phyloP scores from a whole-genome alignment of 2,113 vertebrate species.

The Oxygymnocypris stewartii region DNA sequence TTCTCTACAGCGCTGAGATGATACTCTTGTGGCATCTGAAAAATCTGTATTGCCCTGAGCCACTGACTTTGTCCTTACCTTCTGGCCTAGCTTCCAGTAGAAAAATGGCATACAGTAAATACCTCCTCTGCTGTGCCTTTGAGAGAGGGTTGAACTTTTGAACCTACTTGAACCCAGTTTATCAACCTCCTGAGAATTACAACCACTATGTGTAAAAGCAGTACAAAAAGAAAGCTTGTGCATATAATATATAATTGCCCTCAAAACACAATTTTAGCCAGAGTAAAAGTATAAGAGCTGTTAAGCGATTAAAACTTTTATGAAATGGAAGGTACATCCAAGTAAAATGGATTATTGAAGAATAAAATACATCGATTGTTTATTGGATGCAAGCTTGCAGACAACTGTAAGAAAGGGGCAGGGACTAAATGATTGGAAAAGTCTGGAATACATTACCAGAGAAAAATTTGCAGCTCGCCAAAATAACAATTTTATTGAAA shows the following conservation, averaged over 20 bases:
- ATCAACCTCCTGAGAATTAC: constrained; percentile 31
- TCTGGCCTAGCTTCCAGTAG: constrained; percentile 49
- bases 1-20: constrained; percentile 41
- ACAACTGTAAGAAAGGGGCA: background rate
- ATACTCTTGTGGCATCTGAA: constrained; percentile 52
- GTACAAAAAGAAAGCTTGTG: background rate
- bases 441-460: background rate
- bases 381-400: background rate
- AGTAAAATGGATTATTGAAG: background rate
- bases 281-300: background rate
- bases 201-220: constrained; percentile 12
- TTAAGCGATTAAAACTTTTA: background rate
- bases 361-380: background rate
- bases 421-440: background rate
- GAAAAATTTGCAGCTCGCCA: background rate
- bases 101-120: constrained; percentile 42
- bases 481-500: background rate
- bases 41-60: constrained; percentile 54
- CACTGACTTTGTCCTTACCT: constrained; percentile 58
- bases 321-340: background rate
- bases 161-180: constrained; percentile 64
- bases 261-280: background rate
- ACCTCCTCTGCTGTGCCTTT: background rate
- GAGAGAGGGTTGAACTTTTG: constrained; percentile 49
- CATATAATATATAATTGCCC: constrained; percentile 17